Conservation (phyloP, 2,113 vertebrate genomes). For the Stigmatopora argus region DNA sequence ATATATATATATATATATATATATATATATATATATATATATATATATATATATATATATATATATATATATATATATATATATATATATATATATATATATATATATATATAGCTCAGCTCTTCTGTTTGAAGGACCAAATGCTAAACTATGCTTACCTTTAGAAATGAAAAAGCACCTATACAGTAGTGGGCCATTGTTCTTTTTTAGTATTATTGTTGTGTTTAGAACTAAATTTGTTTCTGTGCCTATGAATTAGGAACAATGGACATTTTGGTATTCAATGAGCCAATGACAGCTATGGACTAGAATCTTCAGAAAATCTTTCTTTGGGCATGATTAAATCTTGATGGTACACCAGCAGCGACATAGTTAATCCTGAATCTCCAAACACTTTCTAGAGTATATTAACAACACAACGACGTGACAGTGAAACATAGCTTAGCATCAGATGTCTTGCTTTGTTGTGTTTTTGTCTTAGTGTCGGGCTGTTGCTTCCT, state of each 20-base stretch:
- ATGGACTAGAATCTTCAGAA: conserved; percentile 32
- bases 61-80: no score
- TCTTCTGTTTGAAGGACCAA: no score
- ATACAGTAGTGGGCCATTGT: background rate
- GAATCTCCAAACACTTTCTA: conserved; percentile 5
- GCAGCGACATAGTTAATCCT: conserved; percentile 18
- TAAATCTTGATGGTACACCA: conserved; percentile 14
- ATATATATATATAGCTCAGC: no score
- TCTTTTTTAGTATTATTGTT: background rate
- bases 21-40: no score
- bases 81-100: no score
- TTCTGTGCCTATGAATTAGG: background rate
- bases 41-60: no score
- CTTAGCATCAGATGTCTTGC: conserved; percentile 37
- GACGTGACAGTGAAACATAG: conserved; percentile 31
- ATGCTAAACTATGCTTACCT: conserved; percentile 1
- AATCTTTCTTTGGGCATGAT: conserved; percentile 3
- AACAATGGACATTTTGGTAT: background rate
- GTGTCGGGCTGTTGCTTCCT: conserved; percentile 30
- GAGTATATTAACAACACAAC: conserved; percentile 12
- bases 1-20: no score
- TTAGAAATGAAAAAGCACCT: background rate
- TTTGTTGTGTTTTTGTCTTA: conserved; percentile 48
- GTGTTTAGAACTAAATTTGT: background rate
- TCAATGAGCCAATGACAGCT: conserved; percentile 48